Base-by-base conservation (phyloP, 2,113 vertebrate genomes). In the Arothron firmamentum region DNA sequence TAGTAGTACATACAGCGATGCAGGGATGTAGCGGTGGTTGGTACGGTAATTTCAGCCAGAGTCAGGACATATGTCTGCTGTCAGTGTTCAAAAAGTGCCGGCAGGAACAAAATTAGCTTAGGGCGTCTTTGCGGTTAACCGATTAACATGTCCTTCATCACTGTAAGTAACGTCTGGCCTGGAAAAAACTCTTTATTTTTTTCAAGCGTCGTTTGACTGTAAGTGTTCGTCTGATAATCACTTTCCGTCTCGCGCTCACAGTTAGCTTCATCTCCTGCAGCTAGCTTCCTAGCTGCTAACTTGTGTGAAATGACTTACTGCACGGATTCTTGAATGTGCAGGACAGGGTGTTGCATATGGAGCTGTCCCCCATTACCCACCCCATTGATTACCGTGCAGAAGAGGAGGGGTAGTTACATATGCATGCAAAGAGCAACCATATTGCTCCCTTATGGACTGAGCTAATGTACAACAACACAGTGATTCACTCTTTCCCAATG, bases 61-160 rank as follows among this genome's bases (percentile, higher is more conserved):
- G 53, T 84, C 63, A 61, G 75, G 42, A 59, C 75, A 75, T 81
- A 77, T 78, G 75, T 78, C 62, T 63, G 62, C 74, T 80, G 76
- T 81, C 76, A 81, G 62, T 54, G 16, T 20, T 66, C 52, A 62
- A 73, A 64, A 75, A 77, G 64, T 75, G 69, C 56, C 8, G 50
- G 46, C 51, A 21, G 25, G 17, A 59, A 21, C 49, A 14, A 52
- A 67, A 78, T 77, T 61, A 81, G 72, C 78, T 54, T 28, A 31
- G 23, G 57, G 43, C 7, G 51, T 59, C 25, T 63, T 54, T 64
- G 18, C 43, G 8, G 46, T 28, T 74, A 64, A 41, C 51, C 46
- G 18, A 23, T 45, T 6, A 6, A 10, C 6, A 11, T 25, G 19
- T 20, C 6, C 51, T 13, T n/a, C 2, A 17, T n/a, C 45, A 12